Conservation (phyloP, 1,140 invertebrate species). For the Orussus abietinus region DNA sequence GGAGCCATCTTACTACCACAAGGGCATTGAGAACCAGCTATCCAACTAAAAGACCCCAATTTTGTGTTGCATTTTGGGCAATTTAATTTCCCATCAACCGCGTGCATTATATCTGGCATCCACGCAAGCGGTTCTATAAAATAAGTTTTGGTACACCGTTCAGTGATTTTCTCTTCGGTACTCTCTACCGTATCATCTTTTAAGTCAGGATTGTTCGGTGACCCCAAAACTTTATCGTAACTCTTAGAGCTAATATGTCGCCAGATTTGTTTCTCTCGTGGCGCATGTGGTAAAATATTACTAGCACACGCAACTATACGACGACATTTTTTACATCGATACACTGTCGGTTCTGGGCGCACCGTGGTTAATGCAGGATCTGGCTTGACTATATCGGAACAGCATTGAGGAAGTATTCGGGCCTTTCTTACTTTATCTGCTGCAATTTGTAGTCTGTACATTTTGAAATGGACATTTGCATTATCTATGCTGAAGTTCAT, state of each 20-base stretch:
- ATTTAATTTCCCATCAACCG: constrained; percentile 72
- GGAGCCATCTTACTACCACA: constrained; percentile 81
- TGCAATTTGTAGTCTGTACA: constrained; percentile 72
- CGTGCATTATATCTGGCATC: constrained; percentile 71
- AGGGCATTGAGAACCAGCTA: constrained; percentile 73
- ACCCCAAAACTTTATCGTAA: constrained; percentile 27
- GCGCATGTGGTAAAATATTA: constrained; percentile 70
- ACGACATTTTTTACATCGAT: constrained; percentile 74
- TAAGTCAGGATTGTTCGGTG: too few species aligned
- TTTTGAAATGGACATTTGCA: constrained; percentile 69
- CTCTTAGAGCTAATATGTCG: constrained; percentile 43
- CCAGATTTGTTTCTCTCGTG: constrained; percentile 53
- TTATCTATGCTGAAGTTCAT: constrained; percentile 72
- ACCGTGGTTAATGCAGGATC: constrained; percentile 74
- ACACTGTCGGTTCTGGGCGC: constrained; percentile 75
- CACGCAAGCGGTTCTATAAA: constrained; percentile 79
- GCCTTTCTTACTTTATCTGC: constrained; percentile 78
- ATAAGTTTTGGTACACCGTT: constrained; percentile 65
- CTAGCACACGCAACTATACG: constrained; percentile 73
- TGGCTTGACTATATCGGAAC: constrained; percentile 70
- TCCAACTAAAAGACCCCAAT: constrained; percentile 80
- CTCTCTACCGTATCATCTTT: constrained; percentile 34
- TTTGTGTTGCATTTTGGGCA: constrained; percentile 79
- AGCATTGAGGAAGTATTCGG: constrained; percentile 76
- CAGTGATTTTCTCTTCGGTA: constrained; percentile 35